A percentile compares a stretch with the other conserved stretches of the same genome.
Conservation (phyloP, 2,797 vertebrate genomes). For the Lepidocolaptes lacrymiger region DNA sequence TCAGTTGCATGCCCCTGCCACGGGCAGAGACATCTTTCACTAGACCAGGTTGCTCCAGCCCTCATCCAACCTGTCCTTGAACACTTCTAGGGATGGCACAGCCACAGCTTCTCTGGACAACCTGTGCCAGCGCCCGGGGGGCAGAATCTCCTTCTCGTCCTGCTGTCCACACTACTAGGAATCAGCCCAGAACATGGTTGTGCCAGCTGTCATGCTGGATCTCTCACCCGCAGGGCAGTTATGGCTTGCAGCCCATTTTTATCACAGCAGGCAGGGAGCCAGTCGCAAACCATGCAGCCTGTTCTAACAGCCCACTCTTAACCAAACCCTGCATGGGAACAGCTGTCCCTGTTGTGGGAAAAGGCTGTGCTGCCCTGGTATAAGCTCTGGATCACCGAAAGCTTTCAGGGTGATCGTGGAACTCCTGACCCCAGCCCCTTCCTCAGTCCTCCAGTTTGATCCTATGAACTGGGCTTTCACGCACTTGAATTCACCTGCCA, state of each 20-base stretch:
- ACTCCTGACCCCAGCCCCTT: too few species aligned
- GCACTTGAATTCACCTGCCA: accelerated
- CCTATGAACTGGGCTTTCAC: background rate
- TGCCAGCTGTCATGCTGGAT: background rate
- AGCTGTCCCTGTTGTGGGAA: background rate
- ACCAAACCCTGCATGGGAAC: accelerated
- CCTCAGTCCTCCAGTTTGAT: background rate
- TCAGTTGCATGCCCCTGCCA: background rate
- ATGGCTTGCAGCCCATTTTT: background rate
- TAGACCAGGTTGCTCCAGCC: background rate
- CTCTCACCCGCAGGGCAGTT: background rate
- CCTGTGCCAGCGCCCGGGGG: background rate
- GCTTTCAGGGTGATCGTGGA: background rate
- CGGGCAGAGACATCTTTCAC: background rate
- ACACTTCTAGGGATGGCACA: background rate
- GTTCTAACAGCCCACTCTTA: background rate
- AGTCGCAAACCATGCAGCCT: background rate
- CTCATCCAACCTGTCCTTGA: background rate
- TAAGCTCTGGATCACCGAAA: background rate
- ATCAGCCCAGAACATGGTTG: background rate
- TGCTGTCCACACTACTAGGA: background rate
- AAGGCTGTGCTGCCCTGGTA: background rate
- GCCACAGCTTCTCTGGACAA: background rate
- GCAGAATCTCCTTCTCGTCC: background rate
- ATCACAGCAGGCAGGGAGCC: background rate